Base-by-base conservation (phyloP, 2,888 invertebrate species). In the Chydorus sphaericus region DNA sequence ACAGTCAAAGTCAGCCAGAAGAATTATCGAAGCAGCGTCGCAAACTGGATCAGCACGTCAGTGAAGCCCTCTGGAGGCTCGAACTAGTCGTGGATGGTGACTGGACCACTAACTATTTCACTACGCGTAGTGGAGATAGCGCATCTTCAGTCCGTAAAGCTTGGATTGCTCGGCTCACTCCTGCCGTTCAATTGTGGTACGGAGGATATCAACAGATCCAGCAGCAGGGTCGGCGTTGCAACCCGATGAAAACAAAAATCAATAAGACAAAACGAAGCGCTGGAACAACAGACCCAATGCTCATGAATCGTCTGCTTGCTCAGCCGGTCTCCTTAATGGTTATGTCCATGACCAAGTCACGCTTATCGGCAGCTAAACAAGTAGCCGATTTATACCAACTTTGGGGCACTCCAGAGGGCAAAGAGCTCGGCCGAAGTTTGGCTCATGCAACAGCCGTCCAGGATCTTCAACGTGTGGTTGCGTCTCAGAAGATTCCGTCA, bases 21-120 rank as follows among this genome's bases (percentile, higher is more conserved):
- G 44, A 44, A 44, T 44, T 44, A 44, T 44, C 44, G 36, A 18
- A 36, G 37, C 52, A 26, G 31, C 52, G 33, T 48, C 20, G 23
- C 16, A 62, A 59, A 53, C 60, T 62, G 37, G 58, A 61, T 16
- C 65, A 77, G 70, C 68, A 75, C 69, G 73, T 83, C 4, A 77
- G 75, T 60, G 82, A 85, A 67, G 82, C 82, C 7, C 71, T 76
- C 58, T 85, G 85, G 85, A 77, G 84, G 63, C 71, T 82, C 62
- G 81, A 84, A 64, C 68, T 85, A 26, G 44, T 44, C 44, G 44
- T 26, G 6, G 11, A 44, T 28, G 26, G 28, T 10, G 20, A 18
- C 11, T 14, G 44, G n/a, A 44, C 11, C 26, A 14, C 44, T 28
- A 44, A n/a, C 44, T 44, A 44, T 44, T 44, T 44, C 44, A n/a